Base-by-base conservation (phyloP, 1,140 invertebrate genomes). In the Pseudoatta argentina region DNA sequence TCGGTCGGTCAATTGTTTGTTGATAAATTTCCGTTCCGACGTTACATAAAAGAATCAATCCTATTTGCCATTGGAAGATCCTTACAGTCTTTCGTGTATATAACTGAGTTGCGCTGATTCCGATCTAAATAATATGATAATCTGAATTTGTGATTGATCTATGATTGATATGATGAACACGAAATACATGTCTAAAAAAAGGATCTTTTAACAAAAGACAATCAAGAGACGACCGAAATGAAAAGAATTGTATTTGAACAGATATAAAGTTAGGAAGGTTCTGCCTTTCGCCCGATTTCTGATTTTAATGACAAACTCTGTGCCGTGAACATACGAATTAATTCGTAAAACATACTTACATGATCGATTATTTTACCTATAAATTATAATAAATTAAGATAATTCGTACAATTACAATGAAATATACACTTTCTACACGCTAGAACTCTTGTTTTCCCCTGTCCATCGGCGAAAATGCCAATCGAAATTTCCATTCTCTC, bases 311-410 rank as follows among this genome's bases (percentile, higher is more conserved):
- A 48, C 30, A 48, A 83, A 57, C 18, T 73, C 18, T 53, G 57
- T 21, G 44, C 59, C 48, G 16, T 61, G 64, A 69, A 63, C 16
- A 12, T 48, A 44, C n/a, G 39, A 63, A 77, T 87, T 83, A 78
- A 86, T 61, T 89, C 59, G 59, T 66, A 81, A 66, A 73, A 87
- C 53, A 59, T 63, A 77, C 67, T 77, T 89, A 77, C 39, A 39
- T 81, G 71, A 51, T 61, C 51, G 44, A 44, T 86, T 89, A 85
- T 63, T 86, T 79, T 57, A 30, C 59, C 61, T 91, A 92, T 24
- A 44, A 82, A 21, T 87, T 92, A 89, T 59, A 92, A 92, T 92
- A 92, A 92, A 92, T 92, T 87, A 90, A 87, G 27, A 71, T 81
- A 51, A 86, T 79, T 59, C 61, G 66, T 57, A 76, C 71, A 73